Conservation (phyloP, 2,113 vertebrate species). For the Actinemys pallida region DNA sequence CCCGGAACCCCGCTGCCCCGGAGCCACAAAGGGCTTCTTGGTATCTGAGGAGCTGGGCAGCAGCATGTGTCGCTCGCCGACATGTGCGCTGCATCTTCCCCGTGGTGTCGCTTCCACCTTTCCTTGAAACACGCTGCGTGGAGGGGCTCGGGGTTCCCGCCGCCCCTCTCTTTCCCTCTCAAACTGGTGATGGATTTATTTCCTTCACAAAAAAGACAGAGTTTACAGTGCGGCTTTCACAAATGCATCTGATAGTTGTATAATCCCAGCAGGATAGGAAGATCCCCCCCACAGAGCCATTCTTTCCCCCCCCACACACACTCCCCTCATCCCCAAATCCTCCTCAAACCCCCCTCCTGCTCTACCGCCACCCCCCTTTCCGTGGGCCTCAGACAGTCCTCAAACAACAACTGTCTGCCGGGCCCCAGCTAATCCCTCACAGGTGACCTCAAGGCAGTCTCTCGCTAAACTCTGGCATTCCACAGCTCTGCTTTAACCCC, state of each 20-base stretch:
- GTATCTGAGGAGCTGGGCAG: neutral
- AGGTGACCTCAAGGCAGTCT: constrained; percentile 83
- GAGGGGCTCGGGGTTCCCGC: neutral
- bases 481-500: constrained; percentile 75
- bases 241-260: constrained; percentile 29
- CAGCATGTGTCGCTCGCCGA: neutral
- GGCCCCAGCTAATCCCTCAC: constrained; percentile 80
- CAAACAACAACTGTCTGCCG: constrained; percentile 83
- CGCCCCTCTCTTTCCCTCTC: accelerated
- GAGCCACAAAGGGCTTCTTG: constrained; percentile 21
- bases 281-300: constrained; percentile 60
- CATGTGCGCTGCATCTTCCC: constrained; percentile 12
- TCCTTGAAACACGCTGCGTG: constrained; percentile 31
- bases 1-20: neutral
- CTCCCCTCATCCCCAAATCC: neutral
- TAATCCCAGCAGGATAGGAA: constrained; percentile 66
- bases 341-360: neutral
- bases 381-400: constrained; percentile 79
- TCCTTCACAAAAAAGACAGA: neutral
- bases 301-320: neutral
- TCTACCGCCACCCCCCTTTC: constrained; percentile 47
- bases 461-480: constrained; percentile 79
- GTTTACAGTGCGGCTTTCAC: constrained; percentile 25
- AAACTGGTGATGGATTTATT: neutral
- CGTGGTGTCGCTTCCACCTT: constrained; percentile 25